Evolutionary conservation across 2,113 vertebrate species (phyloP).

Genomic region (Marmota monax): DNA sequence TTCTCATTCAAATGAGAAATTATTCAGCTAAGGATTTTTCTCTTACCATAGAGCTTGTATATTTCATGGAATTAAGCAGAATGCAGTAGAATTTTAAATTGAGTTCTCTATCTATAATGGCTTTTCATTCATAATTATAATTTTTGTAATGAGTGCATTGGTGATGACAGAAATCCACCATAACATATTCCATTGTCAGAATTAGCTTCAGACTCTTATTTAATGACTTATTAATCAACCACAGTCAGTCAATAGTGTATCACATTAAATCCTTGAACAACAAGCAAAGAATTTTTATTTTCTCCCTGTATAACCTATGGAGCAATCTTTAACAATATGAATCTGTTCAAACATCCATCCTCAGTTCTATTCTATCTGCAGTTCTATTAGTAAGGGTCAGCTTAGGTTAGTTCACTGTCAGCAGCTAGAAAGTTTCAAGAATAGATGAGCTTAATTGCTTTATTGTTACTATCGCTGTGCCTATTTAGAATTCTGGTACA

Average conservation of each 20-base stretch:
- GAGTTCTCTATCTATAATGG: constrained; percentile 56
- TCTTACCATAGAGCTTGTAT: background rate
- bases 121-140: constrained; percentile 72
- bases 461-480: constrained; percentile 58
- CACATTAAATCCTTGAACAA: constrained; percentile 70
- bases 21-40: constrained; percentile 3
- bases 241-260: constrained; percentile 52
- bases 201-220: constrained; percentile 68
- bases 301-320: constrained; percentile 47
- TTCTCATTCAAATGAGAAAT: background rate
- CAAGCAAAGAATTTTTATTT: constrained; percentile 75
- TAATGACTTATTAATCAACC: constrained; percentile 75
- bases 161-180: constrained; percentile 64
- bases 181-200: constrained; percentile 63
- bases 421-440: constrained; percentile 57
- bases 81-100: constrained; percentile 70
- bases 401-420: constrained; percentile 70
- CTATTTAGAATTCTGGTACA: constrained; percentile 68
- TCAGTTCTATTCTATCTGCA: constrained; percentile 61
- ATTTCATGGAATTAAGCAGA: constrained; percentile 65
- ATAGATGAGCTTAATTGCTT: constrained; percentile 55
- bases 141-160: constrained; percentile 66
- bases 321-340: constrained; percentile 72
- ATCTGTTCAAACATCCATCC: constrained; percentile 70
- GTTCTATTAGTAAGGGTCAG: constrained; percentile 74